Percentiles rank a stretch among this genome's conserved stretches.
phyloP scores from a whole-genome alignment of 92 coral and sea anemone species.

The Chrysogorgia sp. region DNA sequence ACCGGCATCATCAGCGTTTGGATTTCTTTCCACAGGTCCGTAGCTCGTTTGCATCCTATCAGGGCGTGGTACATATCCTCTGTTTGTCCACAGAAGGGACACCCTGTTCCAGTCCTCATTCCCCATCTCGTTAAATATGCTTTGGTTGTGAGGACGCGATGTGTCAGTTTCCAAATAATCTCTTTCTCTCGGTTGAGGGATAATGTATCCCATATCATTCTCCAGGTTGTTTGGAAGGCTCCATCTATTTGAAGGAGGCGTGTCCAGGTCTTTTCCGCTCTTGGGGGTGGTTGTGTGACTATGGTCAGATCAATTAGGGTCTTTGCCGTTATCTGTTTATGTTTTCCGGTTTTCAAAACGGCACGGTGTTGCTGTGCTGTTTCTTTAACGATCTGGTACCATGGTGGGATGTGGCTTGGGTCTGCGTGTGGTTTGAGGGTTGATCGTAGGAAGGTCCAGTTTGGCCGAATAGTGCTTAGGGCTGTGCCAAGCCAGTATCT shows the following conservation, averaged over 20 bases:
- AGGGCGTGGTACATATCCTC: conserved; percentile 46
- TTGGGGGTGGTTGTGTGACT: background rate
- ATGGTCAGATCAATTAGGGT: background rate
- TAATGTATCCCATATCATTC: background rate
- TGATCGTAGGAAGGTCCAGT: conserved; percentile 26
- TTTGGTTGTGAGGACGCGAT: conserved; percentile 41
- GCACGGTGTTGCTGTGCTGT: background rate
- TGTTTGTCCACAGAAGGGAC: conserved; percentile 30
- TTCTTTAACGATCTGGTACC: background rate
- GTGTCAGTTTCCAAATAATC: conserved; percentile 11
- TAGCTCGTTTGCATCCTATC: conserved; percentile 30
- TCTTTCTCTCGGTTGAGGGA: background rate
- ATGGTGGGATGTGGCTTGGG: conserved; percentile 7
- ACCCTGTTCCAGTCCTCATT: conserved; percentile 6
- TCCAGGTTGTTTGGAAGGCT: conserved; percentile 22
- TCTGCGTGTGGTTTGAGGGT: conserved; percentile 28
- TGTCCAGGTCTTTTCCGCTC: background rate
- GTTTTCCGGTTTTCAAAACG: background rate
- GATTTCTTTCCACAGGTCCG: conserved; percentile 5
- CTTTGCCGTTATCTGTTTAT: background rate
- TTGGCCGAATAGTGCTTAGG: background rate
- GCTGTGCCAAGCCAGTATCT: conserved; percentile 33
- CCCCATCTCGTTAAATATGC: conserved; percentile 27
- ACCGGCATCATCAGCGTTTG: background rate
- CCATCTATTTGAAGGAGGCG: background rate